These are phyloP conservation scores for Aethes cnicana DNA, from an alignment of 2,888 invertebrate species.

Conservation along the genomic window DNA sequence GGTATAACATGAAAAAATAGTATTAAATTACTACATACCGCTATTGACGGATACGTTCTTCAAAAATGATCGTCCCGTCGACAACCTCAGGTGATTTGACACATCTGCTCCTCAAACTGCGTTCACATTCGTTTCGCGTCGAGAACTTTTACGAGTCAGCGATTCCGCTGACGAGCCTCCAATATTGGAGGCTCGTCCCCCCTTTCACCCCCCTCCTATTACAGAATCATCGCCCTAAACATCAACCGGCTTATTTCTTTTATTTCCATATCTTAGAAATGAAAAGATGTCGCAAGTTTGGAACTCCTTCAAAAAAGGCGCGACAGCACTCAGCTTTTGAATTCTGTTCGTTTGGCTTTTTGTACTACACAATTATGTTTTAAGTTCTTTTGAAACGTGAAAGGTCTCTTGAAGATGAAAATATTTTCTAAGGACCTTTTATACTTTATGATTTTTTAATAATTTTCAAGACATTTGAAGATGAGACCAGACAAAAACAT, in stretches of 20 bases:
- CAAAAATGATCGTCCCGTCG: no score
- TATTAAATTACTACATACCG: no score
- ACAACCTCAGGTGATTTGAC: no score
- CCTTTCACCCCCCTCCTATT: slow-evolving; percentile 8
- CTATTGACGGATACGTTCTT: background rate
- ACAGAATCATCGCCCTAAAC: slow-evolving; percentile 28
- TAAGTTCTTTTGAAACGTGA: no score
- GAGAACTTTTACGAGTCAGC: slow-evolving; percentile 47
- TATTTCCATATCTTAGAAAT: slow-evolving; percentile 29
- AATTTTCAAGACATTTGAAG: no score
- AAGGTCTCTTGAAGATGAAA: no score
- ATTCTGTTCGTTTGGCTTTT: background rate
- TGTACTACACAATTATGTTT: background rate
- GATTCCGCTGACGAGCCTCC: slow-evolving; percentile 46
- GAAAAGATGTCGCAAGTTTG: slow-evolving; percentile 3
- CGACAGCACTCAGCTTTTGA: background rate
- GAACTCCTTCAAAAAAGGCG: slow-evolving; percentile 11
- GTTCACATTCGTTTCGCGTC: slow-evolving; percentile 49
- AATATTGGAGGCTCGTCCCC: slow-evolving; percentile 41
- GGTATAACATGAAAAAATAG: no score
- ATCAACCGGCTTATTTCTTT: slow-evolving; percentile 29
- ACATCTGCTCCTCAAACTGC: slow-evolving; percentile 9
- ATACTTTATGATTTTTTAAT: no score
- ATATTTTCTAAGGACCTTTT: no score
- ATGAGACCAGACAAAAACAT: no score